Conservation (phyloP, 1,140 invertebrate genomes). For the Bradysia coprophila region DNA sequence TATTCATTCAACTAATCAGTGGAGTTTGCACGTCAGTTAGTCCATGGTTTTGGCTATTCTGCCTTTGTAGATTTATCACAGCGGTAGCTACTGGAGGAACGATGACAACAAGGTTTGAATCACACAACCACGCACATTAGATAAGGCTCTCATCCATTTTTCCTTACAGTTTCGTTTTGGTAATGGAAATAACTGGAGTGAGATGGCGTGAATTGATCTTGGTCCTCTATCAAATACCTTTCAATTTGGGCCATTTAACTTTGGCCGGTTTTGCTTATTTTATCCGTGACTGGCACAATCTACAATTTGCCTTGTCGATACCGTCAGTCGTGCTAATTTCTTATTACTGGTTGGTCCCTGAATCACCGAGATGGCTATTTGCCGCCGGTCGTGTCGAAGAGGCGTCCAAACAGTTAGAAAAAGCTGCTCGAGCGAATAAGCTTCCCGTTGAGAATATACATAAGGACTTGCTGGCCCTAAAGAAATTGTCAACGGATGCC, state of each 20-base stretch:
- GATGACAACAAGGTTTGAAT: constrained; percentile 28
- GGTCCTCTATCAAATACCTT: constrained; percentile 51
- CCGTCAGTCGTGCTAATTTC: constrained; percentile 48
- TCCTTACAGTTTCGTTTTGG: constrained; percentile 43
- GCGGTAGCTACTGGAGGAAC: constrained; percentile 34
- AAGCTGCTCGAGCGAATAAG: constrained; percentile 39
- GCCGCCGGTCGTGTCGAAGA: constrained; percentile 44
- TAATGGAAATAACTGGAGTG: constrained; percentile 52
- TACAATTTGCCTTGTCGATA: constrained; percentile 54
- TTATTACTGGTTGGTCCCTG: constrained; percentile 60
- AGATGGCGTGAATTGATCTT: constrained; percentile 47
- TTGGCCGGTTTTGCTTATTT: constrained; percentile 40
- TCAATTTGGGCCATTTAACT: constrained; percentile 42
- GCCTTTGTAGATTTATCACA: constrained; percentile 33
- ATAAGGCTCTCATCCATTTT: neutral
- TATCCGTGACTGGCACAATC: constrained; percentile 47
- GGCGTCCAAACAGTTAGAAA: constrained; percentile 44
- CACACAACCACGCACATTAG: neutral
- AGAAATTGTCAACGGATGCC: neutral
- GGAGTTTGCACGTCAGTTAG: constrained; percentile 30
- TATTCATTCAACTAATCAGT: constrained; percentile 28
- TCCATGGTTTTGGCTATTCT: constrained; percentile 32
- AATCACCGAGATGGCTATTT: constrained; percentile 66
- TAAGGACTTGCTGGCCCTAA: constrained; percentile 17
- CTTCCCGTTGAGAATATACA: constrained; percentile 30